phyloP scores from a whole-genome alignment of 2,113 vertebrate genomes.

The Triplophysa siluroides region DNA sequence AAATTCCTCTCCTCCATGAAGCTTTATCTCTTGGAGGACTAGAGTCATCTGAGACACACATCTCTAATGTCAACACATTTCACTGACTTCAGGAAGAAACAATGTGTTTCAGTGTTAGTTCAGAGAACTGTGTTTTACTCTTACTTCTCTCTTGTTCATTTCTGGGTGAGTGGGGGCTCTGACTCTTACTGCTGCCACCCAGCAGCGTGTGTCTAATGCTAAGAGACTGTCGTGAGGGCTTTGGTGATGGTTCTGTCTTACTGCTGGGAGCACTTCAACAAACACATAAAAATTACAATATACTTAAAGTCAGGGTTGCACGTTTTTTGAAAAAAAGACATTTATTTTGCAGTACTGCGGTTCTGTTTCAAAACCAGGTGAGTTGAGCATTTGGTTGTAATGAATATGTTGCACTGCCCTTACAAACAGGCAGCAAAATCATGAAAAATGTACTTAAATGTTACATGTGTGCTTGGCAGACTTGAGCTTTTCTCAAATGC shows the following conservation, averaged over 20 bases:
- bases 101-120: not conserved
- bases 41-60: conserved; percentile 81
- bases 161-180: conserved; percentile 68
- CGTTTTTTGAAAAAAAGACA: not conserved
- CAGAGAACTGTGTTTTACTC: conserved; percentile 29
- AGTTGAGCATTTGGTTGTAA: not conserved
- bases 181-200: conserved; percentile 74
- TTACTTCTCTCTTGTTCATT: conserved; percentile 65
- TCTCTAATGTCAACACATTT: conserved; percentile 20
- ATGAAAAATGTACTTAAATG: too few relatives aligned
- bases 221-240: conserved; percentile 87
- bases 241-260: conserved; percentile 89
- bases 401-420: too few relatives aligned
- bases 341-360: too few relatives aligned
- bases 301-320: not conserved
- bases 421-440: too few relatives aligned
- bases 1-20: conserved; percentile 90
- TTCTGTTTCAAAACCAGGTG: not conserved
- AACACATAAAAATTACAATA: not conserved
- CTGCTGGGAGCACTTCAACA: conserved; percentile 70
- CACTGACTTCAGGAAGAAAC: conserved; percentile 60
- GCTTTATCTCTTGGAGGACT: conserved; percentile 96
- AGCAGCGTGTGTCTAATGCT: conserved; percentile 91
- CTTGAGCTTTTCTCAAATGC: not conserved
- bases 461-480: too few relatives aligned